phyloP scores from a whole-genome alignment of 2,888 invertebrate genomes.

The Creontiades dilutus region DNA sequence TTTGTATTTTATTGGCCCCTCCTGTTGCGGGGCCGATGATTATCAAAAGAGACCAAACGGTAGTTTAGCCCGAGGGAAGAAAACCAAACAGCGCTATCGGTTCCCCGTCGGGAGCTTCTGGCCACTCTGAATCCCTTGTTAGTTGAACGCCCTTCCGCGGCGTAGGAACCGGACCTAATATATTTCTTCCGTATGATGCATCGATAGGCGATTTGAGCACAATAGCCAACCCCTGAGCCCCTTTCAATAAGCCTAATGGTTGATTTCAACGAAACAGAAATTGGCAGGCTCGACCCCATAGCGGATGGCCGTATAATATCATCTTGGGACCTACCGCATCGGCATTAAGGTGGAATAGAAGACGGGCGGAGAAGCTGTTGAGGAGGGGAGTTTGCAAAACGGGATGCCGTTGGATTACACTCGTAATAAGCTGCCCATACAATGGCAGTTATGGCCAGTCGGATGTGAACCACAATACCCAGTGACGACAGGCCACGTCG shows the following conservation, averaged over 20 bases:
- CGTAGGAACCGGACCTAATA: neutral
- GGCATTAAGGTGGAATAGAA: neutral
- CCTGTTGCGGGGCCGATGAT: neutral
- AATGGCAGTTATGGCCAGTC: constrained; percentile 3
- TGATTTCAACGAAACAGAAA: constrained; percentile 22
- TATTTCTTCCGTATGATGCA: constrained; percentile 27
- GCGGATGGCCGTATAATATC: constrained; percentile 7
- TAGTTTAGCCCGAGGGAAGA: neutral
- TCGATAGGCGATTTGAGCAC: constrained; percentile 36
- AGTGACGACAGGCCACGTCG: neutral
- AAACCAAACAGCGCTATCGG: constrained; percentile 32
- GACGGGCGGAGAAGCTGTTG: too few relatives aligned
- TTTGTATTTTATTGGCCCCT: too few relatives aligned
- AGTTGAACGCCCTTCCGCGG: constrained; percentile 5
- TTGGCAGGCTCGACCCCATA: constrained; percentile 1
- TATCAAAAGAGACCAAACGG: constrained; percentile 32
- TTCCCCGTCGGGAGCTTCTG: neutral
- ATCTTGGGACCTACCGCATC: constrained; percentile 8
- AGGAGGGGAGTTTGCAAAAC: neutral
- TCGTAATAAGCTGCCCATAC: constrained; percentile 26
- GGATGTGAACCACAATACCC: neutral
- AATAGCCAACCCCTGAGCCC: neutral
- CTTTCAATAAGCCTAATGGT: neutral
- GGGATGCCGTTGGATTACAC: constrained; percentile 29
- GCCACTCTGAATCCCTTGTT: constrained; percentile 27